Evolutionary conservation across 2,888 invertebrate species (phyloP).

Genomic region (Machimus atricapillus): DNA sequence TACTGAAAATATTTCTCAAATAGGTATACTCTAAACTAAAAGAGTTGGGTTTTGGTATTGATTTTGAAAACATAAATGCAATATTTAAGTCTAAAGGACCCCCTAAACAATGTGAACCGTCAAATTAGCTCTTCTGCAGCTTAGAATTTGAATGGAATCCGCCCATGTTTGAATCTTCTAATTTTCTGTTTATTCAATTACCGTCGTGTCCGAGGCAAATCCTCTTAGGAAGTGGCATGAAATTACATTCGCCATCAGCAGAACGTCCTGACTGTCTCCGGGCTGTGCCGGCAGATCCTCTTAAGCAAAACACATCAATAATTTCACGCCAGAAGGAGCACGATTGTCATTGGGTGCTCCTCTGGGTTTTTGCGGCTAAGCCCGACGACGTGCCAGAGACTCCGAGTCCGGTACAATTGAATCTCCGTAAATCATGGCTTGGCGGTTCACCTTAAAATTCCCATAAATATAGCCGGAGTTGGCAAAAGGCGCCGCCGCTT

Average conservation of each 20-base stretch:
- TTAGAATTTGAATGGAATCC: not conserved
- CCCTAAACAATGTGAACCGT: not conserved
- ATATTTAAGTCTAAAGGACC: not conserved
- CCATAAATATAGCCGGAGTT: not conserved
- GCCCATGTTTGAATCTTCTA: not conserved
- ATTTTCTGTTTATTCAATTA: conserved; percentile 19
- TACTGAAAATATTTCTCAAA: not conserved
- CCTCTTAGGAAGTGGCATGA: conserved; percentile 7
- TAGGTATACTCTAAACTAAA: not conserved
- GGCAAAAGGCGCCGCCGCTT: not conserved
- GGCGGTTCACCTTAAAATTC: conserved; percentile 14
- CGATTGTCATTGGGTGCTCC: not conserved
- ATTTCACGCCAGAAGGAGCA: conserved; percentile 5
- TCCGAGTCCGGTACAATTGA: not conserved
- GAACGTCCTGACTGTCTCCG: not conserved
- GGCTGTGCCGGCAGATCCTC: not conserved
- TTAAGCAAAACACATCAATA: conserved; percentile 29
- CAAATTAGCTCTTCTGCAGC: not conserved
- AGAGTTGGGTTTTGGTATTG: not conserved
- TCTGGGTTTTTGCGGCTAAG: not conserved
- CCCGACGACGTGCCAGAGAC: not conserved
- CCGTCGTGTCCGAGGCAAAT: not conserved
- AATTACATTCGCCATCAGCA: not conserved
- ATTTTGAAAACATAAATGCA: not conserved
- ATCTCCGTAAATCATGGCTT: not conserved